Evolutionary conservation across 2,113 vertebrate species (phyloP), one percentile per base, ranked within the genome.

Genomic region (Tylochromis polylepis): DNA sequence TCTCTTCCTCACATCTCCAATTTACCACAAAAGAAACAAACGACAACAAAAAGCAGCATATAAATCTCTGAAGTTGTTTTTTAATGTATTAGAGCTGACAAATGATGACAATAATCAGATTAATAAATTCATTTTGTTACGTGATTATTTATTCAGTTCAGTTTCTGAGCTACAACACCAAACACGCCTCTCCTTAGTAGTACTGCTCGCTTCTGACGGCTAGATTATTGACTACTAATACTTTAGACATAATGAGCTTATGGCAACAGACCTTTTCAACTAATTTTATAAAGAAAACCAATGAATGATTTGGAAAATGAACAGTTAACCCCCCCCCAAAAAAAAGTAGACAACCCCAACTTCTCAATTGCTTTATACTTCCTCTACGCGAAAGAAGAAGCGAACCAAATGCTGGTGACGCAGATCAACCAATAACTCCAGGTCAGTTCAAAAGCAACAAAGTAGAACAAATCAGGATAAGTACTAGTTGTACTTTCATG

Each of bases 271-370:
- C 6, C 11, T 65, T 65, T 38, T 38, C 22, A 3, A 41, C 34
- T 9, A 0, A 5, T 67, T 67, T 67, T 22, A 67, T 1, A 41
- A 14, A 0, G 22, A 75, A 75, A 75, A 29, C 24, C 0, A 24
- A 18, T 75, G 24, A 49, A 46, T 49, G 67, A 18, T 46, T 11
- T 24, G 38, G 67, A 43, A 24, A 20, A 24, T 9, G 3, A 62
- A 20, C 59, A 11, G n/a, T 3, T n/a, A 53, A 8, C 51, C 8
- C 4, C 51, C 8, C 4, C 5, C 5, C 4, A 29, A 53, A 18
- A 18, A 27, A 27, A 72, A 72, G 5, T 8, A 72, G 38, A 24
- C 22, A 11, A 41, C 8, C 36, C n/a, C 18, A 67, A 15, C 20
- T 27, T 27, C 67, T 18, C 67, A 6, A 24, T 11, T 24, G 5